A percentile compares a stretch with the other conserved stretches of the same genome.
Conservation (phyloP, 1,140 invertebrate genomes). For the Matsumurasca onukii region DNA sequence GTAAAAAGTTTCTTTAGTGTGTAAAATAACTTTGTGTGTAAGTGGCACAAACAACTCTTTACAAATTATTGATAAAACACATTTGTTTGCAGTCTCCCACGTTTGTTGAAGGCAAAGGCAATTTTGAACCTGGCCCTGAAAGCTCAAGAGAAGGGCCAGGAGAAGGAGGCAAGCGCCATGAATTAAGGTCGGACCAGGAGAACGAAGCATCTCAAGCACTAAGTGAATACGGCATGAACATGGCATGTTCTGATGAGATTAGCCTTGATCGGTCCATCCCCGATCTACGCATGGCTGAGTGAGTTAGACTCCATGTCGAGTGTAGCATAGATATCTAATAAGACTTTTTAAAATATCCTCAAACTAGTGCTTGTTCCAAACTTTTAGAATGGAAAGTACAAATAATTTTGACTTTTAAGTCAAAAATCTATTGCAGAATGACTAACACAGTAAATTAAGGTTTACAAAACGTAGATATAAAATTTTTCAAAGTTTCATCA, state of each 20-base stretch:
- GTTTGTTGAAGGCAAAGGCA: constrained; percentile 51
- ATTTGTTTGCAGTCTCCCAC: constrained; percentile 44
- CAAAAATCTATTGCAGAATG: no score
- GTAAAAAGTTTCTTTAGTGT: no score
- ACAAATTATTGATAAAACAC: no score
- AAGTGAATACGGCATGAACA: constrained; percentile 95
- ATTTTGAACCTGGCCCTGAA: constrained; percentile 68
- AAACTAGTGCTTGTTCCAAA: neutral
- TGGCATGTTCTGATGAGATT: constrained; percentile 95
- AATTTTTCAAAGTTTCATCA: no score
- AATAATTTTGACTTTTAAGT: no score
- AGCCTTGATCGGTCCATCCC: constrained; percentile 74
- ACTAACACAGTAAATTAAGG: no score
- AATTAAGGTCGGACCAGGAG: constrained; percentile 67
- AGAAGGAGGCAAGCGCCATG: constrained; percentile 77
- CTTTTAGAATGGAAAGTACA: neutral
- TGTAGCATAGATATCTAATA: no score
- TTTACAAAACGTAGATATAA: no score
- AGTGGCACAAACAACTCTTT: no score
- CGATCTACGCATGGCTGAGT: constrained; percentile 85
- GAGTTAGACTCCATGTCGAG: constrained; percentile 45
- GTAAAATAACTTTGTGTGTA: no score
- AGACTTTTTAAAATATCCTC: no score
- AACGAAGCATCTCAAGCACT: constrained; percentile 77
- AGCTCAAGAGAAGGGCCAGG: constrained; percentile 72